These are phyloP conservation scores for Neogobius melanostomus DNA, from an alignment of 2,113 vertebrate genomes.

Conservation along the genomic window DNA sequence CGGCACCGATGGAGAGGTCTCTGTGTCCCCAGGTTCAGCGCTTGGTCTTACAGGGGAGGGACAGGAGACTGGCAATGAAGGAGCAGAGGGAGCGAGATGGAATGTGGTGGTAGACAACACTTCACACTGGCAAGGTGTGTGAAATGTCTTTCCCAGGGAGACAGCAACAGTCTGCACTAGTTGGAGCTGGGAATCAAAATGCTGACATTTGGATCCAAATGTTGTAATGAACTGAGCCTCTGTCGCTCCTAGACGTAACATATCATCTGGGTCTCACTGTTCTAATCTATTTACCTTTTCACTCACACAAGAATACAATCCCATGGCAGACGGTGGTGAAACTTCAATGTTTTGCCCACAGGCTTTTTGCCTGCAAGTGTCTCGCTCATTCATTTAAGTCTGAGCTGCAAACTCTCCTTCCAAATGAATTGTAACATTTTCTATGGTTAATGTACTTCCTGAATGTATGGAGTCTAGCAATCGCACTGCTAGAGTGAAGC, in stretches of 20 bases:
- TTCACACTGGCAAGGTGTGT: no score
- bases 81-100: no score
- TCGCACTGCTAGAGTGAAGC: conserved; percentile 6
- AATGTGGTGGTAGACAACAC: no score
- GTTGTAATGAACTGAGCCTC: no score
- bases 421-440: background rate
- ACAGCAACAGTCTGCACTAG: no score
- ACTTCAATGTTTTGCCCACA: background rate
- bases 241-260: background rate
- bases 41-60: no score
- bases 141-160: no score
- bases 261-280: background rate
- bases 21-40: no score
- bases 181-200: no score
- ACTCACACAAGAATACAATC: background rate
- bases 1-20: no score
- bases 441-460: background rate
- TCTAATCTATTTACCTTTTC: background rate
- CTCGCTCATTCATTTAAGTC: background rate
- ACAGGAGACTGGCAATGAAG: no score
- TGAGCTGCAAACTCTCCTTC: background rate
- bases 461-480: conserved; percentile 4
- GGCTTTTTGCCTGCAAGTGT: background rate
- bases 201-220: no score
- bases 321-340: background rate